Evolutionary conservation across 2,113 vertebrate species (phyloP).

Genomic region (Pseudopodoces humilis): DNA sequence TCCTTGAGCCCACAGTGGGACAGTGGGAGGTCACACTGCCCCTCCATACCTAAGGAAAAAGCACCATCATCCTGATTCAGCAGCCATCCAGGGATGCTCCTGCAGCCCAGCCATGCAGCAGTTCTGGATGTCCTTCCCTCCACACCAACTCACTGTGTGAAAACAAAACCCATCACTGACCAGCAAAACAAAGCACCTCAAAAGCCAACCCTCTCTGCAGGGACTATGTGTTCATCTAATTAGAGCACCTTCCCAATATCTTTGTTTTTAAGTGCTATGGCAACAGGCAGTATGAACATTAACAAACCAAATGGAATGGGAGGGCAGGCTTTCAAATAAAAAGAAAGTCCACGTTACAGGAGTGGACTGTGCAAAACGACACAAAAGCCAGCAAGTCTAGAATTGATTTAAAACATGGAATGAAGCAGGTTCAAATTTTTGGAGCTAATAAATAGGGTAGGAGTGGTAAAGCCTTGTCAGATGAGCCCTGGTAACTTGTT

Average conservation of each 20-base stretch:
- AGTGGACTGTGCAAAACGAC: neutral
- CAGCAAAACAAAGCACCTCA: neutral
- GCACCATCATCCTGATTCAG: neutral
- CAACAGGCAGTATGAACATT: neutral
- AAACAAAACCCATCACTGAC: neutral
- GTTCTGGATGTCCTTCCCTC: rapidly evolving
- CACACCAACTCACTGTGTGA: rapidly evolving
- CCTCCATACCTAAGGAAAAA: neutral
- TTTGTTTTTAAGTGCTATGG: neutral
- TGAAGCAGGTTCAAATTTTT: neutral
- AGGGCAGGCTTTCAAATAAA: neutral
- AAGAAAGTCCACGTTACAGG: neutral
- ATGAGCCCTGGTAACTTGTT: neutral
- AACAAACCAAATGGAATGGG: neutral
- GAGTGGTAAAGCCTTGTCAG: neutral
- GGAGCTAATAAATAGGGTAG: neutral
- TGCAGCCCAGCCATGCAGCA: rapidly evolving
- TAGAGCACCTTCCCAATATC: neutral
- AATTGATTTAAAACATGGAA: neutral
- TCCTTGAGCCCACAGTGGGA: neutral
- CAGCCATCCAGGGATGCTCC: rapidly evolving
- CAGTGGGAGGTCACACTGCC: rapidly evolving
- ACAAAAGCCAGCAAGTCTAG: neutral
- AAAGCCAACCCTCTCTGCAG: neutral
- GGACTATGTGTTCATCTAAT: neutral